Base-by-base conservation (phyloP, 2,113 vertebrate genomes). In the Indri indri region DNA sequence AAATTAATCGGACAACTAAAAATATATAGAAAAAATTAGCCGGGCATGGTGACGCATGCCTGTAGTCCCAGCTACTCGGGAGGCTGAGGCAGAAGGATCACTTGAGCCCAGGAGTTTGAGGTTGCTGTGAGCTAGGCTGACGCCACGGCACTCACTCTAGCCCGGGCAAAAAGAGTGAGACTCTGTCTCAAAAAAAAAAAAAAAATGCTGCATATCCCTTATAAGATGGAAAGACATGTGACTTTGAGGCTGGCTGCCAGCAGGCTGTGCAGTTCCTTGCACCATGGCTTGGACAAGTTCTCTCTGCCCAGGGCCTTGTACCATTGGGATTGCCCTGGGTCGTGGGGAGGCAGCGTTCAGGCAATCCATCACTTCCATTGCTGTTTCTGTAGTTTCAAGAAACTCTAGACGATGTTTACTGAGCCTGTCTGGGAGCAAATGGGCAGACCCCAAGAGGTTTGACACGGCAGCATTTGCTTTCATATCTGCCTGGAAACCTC, bases 351-450 rank as follows among this genome's bases (percentile, higher is more conserved):
- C 93, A 54, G 76, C 71, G 47, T 74, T 61, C 63, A 50, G 82
- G 47, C 84, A 91, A 77, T 95, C 52, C 66, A 37, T 96, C 96
- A 76, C 80, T 66, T 83, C 42, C 25, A 71, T 54, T 92, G 82
- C 92, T 95, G 45, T 77, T 25, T 54, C 63, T 57, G 23, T 79
- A 95, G 91, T 95, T 92, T 91, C 65, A 42, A 25, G 84, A 91
- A 94, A 76, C 17, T 16, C 70, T 91, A 81, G 63, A 94, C 61
- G 81, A 80, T 96, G 22, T 97, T 98, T 95, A 96, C 45, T 4
- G 93, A 82, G 17, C 6, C 40, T 76, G 8, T 4, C 91, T 97
- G 86, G 32, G 73, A 93, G 59, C 77, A 85, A 80, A 96, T 66
- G 87, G 91, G 52, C 27, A 65, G 86, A 95, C 45, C 6, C 52